Percentiles rank a stretch among this genome's conserved stretches.
Conservation (phyloP, 2,113 vertebrate species). For the Vulpes ferrilata region DNA sequence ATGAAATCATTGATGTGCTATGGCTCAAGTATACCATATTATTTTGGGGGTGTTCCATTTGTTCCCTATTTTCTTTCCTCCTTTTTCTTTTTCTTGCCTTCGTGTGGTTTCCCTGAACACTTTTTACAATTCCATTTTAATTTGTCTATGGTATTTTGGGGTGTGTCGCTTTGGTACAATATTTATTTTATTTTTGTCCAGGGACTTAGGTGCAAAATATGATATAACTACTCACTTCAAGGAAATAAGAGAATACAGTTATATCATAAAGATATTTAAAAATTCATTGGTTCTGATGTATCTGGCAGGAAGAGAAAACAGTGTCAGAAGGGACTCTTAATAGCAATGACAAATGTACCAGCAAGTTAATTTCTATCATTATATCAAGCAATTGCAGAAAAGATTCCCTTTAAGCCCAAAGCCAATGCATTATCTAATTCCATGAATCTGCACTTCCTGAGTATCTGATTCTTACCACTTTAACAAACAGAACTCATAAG, state of each 20-base stretch:
- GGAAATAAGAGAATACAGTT: not conserved
- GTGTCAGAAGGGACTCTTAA: not conserved
- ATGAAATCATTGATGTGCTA: not conserved
- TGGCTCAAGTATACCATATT: not conserved
- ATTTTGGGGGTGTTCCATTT: not conserved
- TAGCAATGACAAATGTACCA: not conserved
- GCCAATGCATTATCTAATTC: slow-evolving; percentile 11
- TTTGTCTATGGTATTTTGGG: not conserved
- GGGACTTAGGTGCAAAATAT: not conserved
- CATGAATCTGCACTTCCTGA: not conserved
- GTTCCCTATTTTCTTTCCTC: not conserved
- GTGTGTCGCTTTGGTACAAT: not conserved
- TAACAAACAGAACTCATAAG: slow-evolving; percentile 62
- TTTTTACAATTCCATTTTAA: not conserved
- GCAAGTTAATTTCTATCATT: slow-evolving; percentile 14
- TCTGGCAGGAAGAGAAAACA: slow-evolving; percentile 20
- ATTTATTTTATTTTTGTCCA: not conserved
- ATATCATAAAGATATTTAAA: slow-evolving; percentile 9
- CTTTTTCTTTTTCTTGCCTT: not conserved
- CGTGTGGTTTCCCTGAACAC: not conserved
- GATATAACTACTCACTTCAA: not conserved
- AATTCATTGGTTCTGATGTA: not conserved
- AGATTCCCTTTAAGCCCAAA: slow-evolving; percentile 18
- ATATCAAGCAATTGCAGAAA: slow-evolving; percentile 9
- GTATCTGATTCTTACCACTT: slow-evolving; percentile 39